Evolutionary conservation across 1,140 invertebrate species (phyloP).

Genomic region (Bursaphelenchus mucronatus): DNA sequence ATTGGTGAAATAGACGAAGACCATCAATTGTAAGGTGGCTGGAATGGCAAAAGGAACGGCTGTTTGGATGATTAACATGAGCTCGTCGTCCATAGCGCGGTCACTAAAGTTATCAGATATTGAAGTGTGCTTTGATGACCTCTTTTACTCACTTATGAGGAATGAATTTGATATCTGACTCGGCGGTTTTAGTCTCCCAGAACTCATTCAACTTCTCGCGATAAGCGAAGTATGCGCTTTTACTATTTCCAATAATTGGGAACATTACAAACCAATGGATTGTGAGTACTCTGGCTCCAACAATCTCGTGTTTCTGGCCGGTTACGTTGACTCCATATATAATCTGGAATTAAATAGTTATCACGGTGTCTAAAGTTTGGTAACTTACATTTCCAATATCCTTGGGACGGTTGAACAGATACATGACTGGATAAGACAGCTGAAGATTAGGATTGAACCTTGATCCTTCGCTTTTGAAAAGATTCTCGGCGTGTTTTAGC

Average conservation of each 20-base stretch:
- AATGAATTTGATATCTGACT: constrained; percentile 56
- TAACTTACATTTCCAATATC: constrained; percentile 54
- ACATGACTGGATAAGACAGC: constrained; percentile 59
- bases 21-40: constrained; percentile 55
- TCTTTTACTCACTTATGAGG: constrained; percentile 54
- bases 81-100: constrained; percentile 60
- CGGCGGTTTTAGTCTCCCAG: constrained; percentile 50
- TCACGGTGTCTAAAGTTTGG: background rate
- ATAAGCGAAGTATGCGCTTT: constrained; percentile 47
- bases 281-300: constrained; percentile 55
- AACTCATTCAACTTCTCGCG: constrained; percentile 53
- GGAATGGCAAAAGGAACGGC: constrained; percentile 58
- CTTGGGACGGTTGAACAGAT: constrained; percentile 59
- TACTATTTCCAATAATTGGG: constrained; percentile 37
- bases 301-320: constrained; percentile 58
- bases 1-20: constrained; percentile 57
- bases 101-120: constrained; percentile 41
- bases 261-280: constrained; percentile 56
- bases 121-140: constrained; percentile 11
- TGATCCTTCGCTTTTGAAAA: constrained; percentile 49
- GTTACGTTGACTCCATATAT: constrained; percentile 59
- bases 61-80: constrained; percentile 55
- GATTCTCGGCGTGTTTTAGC: constrained; percentile 60
- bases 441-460: constrained; percentile 58
- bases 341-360: constrained; percentile 36